Percentiles rank a stretch among this genome's conserved stretches.
Evolutionary conservation across 2,113 vertebrate species (phyloP).

Genomic region (Deroptyus accipitrinus): DNA sequence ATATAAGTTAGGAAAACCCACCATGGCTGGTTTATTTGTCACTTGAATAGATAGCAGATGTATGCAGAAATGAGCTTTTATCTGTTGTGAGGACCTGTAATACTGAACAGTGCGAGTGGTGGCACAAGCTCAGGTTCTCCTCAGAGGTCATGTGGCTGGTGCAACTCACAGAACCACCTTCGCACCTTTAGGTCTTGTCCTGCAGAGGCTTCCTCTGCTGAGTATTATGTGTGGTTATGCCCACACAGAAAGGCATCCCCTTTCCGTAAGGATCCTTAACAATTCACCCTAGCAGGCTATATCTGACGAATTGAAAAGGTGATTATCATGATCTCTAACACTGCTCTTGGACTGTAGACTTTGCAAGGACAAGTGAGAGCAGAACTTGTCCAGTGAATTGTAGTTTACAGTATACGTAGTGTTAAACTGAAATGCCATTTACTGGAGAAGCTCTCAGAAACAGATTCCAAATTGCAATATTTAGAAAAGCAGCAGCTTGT

Average conservation of each 20-base stretch:
- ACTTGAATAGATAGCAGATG: background rate
- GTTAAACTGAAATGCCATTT: background rate
- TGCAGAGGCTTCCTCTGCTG: background rate
- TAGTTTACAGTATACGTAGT: background rate
- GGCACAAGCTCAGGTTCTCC: background rate
- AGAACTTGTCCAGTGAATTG: background rate
- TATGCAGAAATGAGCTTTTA: background rate
- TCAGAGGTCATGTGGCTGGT: background rate
- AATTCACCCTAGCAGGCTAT: background rate
- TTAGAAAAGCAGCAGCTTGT: background rate
- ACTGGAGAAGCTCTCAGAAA: background rate
- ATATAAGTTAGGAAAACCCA: background rate
- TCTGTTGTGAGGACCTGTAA: background rate
- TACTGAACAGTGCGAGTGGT: background rate
- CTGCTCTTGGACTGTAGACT: background rate
- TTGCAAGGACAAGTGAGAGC: background rate
- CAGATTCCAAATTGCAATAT: background rate
- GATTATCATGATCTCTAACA: constrained; percentile 10
- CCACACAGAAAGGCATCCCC: background rate
- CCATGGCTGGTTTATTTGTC: background rate
- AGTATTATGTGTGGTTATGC: background rate
- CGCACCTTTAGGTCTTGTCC: background rate
- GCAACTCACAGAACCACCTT: background rate
- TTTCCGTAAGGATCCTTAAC: background rate
- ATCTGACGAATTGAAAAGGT: constrained; percentile 12